A percentile compares a stretch with the other conserved stretches of the same genome.
phyloP scores from a whole-genome alignment of 2,888 invertebrate species.

The Pherbina coryleti region DNA sequence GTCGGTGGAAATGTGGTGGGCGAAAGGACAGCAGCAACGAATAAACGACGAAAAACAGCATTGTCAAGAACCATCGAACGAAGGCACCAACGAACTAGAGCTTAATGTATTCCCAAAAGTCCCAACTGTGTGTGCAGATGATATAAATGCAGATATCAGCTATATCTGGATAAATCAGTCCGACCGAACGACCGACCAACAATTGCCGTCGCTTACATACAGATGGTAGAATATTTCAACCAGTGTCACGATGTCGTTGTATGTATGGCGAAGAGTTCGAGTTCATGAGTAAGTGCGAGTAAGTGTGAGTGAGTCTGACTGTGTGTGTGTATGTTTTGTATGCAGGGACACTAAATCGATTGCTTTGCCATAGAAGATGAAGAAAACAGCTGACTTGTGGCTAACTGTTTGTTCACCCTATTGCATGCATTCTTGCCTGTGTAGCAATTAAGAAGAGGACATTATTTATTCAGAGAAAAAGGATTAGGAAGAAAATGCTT shows the following conservation, averaged over 20 bases:
- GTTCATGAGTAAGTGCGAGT: background rate
- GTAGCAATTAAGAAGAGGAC: constrained; percentile 17
- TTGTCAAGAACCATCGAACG: background rate
- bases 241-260: constrained; percentile 18
- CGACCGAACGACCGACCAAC: background rate
- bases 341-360: constrained; percentile 40
- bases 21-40: background rate
- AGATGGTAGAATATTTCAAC: constrained; percentile 14
- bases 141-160: constrained; percentile 29
- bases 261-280: background rate
- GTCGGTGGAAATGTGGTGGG: constrained; percentile 5
- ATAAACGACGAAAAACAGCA: background rate
- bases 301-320: background rate
- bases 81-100: background rate
- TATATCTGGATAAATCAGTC: background rate
- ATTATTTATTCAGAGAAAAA: constrained; percentile 8
- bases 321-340: background rate
- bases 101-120: constrained; percentile 11
- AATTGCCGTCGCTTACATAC: background rate
- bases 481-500: constrained; percentile 4
- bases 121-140: constrained; percentile 29
- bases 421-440: background rate
- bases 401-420: constrained; percentile 31
- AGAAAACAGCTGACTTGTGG: constrained; percentile 43
- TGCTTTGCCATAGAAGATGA: constrained; percentile 13